Base-by-base conservation (phyloP, 2,888 invertebrate genomes). In the Exocentrus adspersus region DNA sequence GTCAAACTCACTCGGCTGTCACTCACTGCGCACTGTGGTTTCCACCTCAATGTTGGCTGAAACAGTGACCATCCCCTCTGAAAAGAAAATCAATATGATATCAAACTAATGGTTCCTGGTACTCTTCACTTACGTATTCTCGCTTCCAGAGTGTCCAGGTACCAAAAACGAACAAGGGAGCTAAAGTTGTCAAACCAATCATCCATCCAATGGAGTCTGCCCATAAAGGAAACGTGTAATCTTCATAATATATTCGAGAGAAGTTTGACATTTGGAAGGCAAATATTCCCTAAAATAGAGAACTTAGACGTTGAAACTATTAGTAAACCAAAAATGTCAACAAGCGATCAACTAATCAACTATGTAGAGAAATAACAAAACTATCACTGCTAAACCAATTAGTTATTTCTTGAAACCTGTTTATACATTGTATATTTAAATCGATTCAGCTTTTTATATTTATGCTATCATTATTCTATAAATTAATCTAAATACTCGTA, bases 121-220 rank as follows among this genome's bases (percentile, higher is more conserved):
- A 12, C 1, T n/a, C 10, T 12, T 37, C 12, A 14, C 84, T 82
- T 77, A 85, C 85, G 78, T 82, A 80, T 76, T 80, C 70, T 58
- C 80, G 74, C 65, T 77, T 79, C 69, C 77, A 79, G 0, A 87
- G 73, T 68, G 85, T 84, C 66, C 84, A 82, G 14, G 84, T 72
- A 0, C 89, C 85, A 20, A 90, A 89, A 1, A 88, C 78, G 0
- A 92, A 90, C 75, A 94, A 87, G 1, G 92, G 86, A 0, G 87
- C 74, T 1, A 94, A 83, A 0, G 93, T 93, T 1, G 89, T 83
- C 1, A 90, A 68, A 0, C 92, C 91, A 58, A 94, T 87, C 48
- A 87, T 76, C 88, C 91, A 90, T 3, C 93, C 93, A 21, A 93
- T 78, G 0, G 84, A 79, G 69, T 90, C 88, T 10, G 92, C 91